Conservation (phyloP, 2,797 vertebrate genomes). For the Acanthurus leucopareius region DNA sequence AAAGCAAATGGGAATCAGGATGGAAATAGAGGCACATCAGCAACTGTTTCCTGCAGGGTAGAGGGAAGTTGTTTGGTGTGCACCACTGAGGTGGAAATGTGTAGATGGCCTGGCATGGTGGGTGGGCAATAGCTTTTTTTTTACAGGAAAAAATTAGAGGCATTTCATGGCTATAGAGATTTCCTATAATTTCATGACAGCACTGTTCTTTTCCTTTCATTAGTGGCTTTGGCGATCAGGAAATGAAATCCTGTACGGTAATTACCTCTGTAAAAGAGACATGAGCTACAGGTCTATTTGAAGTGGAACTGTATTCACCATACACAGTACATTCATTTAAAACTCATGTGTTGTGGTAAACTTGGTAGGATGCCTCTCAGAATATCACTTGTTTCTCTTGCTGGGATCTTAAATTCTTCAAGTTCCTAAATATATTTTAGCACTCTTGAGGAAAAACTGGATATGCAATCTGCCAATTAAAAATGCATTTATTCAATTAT, state of each 20-base stretch:
- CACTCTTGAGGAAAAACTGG: background rate
- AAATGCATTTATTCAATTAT: constrained; percentile 7
- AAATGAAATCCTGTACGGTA: background rate
- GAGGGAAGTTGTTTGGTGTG: constrained; percentile 77
- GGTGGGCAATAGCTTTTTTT: constrained; percentile 67
- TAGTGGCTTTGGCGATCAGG: constrained; percentile 5
- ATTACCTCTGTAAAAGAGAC: constrained; percentile 6
- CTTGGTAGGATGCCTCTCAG: background rate
- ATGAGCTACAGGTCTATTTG: background rate
- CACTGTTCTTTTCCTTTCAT: background rate
- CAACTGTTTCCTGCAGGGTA: constrained; percentile 76
- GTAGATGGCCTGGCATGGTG: constrained; percentile 65
- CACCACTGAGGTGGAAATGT: constrained; percentile 81
- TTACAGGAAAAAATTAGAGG: constrained; percentile 36
- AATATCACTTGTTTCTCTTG: background rate
- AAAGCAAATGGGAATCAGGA: constrained; percentile 80
- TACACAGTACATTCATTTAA: constrained; percentile 19
- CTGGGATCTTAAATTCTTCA: constrained; percentile 2
- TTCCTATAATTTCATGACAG: constrained; percentile 29
- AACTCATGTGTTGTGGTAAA: background rate
- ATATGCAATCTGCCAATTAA: background rate
- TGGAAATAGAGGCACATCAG: constrained; percentile 80
- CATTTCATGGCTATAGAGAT: constrained; percentile 49
- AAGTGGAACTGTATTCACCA: background rate
- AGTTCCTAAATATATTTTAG: background rate